phyloP scores from a whole-genome alignment of 2,888 invertebrate genomes.

The Lithophane socia region DNA sequence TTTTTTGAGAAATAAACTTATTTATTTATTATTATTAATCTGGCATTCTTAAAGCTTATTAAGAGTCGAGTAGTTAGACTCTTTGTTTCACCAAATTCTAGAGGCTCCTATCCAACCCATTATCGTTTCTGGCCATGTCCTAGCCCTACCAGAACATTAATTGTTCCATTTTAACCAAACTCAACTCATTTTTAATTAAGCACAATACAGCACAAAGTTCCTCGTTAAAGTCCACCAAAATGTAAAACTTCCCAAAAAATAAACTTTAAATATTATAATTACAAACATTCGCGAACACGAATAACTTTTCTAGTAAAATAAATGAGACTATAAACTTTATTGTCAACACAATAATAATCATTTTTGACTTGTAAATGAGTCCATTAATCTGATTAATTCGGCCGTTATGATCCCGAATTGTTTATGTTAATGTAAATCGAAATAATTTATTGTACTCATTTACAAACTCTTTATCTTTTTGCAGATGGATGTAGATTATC shows the following conservation, averaged over 20 bases:
- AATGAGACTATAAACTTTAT: constrained; percentile 66
- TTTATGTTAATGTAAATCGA: constrained; percentile 65
- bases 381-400: constrained; percentile 66
- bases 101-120: background rate
- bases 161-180: background rate
- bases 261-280: constrained; percentile 56
- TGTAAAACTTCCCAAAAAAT: constrained; percentile 34
- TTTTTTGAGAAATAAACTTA: too few species aligned
- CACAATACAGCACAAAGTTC: constrained; percentile 1
- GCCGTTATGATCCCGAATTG: constrained; percentile 62
- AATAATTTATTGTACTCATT: constrained; percentile 59
- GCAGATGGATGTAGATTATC: constrained; percentile 42
- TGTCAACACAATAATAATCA: constrained; percentile 66
- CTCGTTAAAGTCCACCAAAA: constrained; percentile 12
- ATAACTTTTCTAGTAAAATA: constrained; percentile 64
- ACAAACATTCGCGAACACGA: constrained; percentile 54
- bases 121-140: too few species aligned
- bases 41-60: too few species aligned
- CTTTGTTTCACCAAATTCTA: too few species aligned
- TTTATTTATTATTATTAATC: too few species aligned
- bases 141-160: background rate
- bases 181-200: background rate
- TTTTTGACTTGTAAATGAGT: constrained; percentile 69
- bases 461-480: constrained; percentile 53
- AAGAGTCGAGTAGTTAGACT: too few species aligned